Evolutionary conservation across 2,888 invertebrate genomes (phyloP).

Genomic region (Mactromeris polynyma): DNA sequence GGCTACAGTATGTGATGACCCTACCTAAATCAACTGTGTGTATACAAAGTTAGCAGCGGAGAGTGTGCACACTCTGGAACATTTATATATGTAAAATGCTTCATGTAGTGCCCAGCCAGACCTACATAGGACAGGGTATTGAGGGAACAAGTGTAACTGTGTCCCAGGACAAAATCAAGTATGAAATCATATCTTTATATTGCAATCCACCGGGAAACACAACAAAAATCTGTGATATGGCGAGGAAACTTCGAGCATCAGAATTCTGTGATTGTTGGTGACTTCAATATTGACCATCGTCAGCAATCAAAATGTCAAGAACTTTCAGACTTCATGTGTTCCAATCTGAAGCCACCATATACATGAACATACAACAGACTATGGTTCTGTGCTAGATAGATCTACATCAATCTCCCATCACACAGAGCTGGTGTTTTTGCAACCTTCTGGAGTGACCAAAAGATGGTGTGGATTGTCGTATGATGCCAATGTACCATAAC

Average conservation of each 20-base stretch:
- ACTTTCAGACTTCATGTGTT: too few species aligned
- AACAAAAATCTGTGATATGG: neutral
- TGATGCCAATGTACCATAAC: too few species aligned
- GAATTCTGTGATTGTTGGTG: slow-evolving; percentile 35
- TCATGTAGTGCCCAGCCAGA: neutral
- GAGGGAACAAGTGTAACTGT: slow-evolving; percentile 23
- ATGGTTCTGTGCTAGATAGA: too few species aligned
- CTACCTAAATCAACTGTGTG: neutral
- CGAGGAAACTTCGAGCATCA: neutral
- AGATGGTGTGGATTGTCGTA: too few species aligned
- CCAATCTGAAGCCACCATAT: too few species aligned
- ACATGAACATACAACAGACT: too few species aligned
- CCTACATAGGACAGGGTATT: slow-evolving; percentile 11
- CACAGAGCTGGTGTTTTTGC: too few species aligned
- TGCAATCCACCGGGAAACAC: slow-evolving; percentile 25
- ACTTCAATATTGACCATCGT: slow-evolving; percentile 27
- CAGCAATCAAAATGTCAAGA: too few species aligned
- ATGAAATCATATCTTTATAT: slow-evolving; percentile 24
- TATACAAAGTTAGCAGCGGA: neutral
- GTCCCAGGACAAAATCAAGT: neutral
- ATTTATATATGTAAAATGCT: slow-evolving; percentile 28
- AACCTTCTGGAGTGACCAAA: too few species aligned
- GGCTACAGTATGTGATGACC: neutral
- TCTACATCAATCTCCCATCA: too few species aligned
- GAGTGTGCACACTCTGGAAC: slow-evolving; percentile 19